A percentile compares a stretch with the other conserved stretches of the same genome.
phyloP scores from a whole-genome alignment of 1,140 invertebrate species.

The Arctopsyche grandis region DNA sequence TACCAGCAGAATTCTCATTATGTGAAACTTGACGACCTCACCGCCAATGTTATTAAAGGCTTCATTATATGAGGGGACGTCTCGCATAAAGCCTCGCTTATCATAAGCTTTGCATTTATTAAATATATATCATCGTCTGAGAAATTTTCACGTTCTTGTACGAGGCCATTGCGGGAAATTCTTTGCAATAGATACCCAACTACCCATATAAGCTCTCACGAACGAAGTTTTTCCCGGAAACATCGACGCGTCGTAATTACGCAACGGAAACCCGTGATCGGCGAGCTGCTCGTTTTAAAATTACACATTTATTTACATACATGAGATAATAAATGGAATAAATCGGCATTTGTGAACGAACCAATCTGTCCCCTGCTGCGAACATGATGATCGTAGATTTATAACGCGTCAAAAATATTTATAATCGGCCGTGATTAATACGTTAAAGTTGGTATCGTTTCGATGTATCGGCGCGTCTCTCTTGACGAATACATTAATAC shows the following conservation, averaged over 20 bases:
- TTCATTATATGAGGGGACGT: neutral
- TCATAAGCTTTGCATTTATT: neutral
- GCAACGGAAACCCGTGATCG: neutral
- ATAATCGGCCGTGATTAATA: neutral
- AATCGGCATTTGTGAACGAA: neutral
- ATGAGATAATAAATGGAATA: neutral
- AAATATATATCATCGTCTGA: neutral
- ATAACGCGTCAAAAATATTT: slow-evolving; percentile 1
- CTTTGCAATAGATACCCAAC: neutral
- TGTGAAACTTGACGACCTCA: neutral
- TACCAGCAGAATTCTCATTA: neutral
- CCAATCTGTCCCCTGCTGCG: slow-evolving; percentile 1
- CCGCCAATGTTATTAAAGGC: neutral
- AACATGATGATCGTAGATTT: neutral
- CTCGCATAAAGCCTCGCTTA: neutral
- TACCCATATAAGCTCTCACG: neutral
- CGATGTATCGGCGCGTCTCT: neutral
- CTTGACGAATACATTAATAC: neutral
- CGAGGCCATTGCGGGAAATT: neutral
- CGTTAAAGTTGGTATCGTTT: neutral
- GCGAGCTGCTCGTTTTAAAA: neutral
- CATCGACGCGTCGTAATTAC: neutral
- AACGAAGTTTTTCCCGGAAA: neutral
- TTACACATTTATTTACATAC: too few species aligned
- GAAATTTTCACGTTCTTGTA: neutral